phyloP scores from a whole-genome alignment of 1,140 invertebrate genomes.

The Wasmannia auropunctata region DNA sequence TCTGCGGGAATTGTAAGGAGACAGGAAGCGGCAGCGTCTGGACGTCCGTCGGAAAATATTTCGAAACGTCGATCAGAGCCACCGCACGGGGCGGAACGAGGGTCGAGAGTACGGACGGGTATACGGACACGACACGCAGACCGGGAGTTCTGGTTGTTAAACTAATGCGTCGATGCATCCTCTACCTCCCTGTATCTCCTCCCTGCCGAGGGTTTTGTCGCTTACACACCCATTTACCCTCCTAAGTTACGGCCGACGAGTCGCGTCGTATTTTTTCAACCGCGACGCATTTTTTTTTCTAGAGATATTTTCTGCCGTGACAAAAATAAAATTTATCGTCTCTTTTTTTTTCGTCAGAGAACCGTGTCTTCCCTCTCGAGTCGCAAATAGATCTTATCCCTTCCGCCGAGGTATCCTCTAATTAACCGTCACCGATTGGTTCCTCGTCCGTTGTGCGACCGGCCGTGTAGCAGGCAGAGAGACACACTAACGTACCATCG shows the following conservation, averaged over 20 bases:
- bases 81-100: slow-evolving; percentile 67
- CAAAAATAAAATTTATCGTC: no score
- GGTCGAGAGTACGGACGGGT: slow-evolving; percentile 65
- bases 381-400: background rate
- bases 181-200: slow-evolving; percentile 9
- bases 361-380: background rate
- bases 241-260: slow-evolving; percentile 32
- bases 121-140: slow-evolving; percentile 28
- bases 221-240: background rate
- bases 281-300: background rate
- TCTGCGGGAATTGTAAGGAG: slow-evolving; percentile 82
- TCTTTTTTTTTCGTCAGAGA: background rate
- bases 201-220: slow-evolving; percentile 21
- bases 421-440: slow-evolving; percentile 24
- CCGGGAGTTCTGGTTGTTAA: slow-evolving; percentile 55
- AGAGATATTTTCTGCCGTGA: no score
- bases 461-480: background rate
- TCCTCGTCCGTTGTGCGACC: background rate
- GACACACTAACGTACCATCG: background rate
- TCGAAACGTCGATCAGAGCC: slow-evolving; percentile 78
- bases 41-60: slow-evolving; percentile 79
- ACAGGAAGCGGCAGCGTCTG: slow-evolving; percentile 82
- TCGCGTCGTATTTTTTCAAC: background rate
- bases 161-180: slow-evolving; percentile 51
- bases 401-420: background rate